These are phyloP conservation scores for Coelogynopora nodosa DNA, from an alignment of 2,888 invertebrate species.

Conservation along the genomic window DNA sequence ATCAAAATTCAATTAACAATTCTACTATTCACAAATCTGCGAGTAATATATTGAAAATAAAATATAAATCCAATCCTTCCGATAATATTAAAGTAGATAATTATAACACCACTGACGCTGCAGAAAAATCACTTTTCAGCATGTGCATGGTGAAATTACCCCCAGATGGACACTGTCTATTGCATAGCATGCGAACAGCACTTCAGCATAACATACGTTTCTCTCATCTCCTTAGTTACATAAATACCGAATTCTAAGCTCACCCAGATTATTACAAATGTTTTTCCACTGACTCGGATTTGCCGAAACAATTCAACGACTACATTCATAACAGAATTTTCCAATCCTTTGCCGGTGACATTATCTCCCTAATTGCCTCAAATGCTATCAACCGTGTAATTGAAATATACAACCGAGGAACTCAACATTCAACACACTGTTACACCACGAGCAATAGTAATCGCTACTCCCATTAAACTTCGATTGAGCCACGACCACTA, in stretches of 20 bases:
- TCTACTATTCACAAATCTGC: neutral
- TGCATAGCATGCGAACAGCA: neutral
- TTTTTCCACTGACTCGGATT: neutral
- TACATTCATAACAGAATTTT: neutral
- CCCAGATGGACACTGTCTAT: conserved; percentile 11
- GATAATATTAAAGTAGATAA: neutral
- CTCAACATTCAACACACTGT: neutral
- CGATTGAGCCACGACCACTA: neutral
- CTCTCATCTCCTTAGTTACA: neutral
- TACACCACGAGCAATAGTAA: neutral
- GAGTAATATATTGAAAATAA: neutral
- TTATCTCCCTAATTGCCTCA: neutral
- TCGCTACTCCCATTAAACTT: neutral
- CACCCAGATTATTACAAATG: neutral
- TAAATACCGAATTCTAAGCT: neutral
- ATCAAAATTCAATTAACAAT: neutral
- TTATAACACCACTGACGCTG: neutral
- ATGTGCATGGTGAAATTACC: neutral
- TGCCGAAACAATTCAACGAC: neutral
- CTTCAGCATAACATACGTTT: neutral
- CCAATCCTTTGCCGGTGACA: neutral
- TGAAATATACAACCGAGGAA: neutral
- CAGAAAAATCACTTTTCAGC: neutral
- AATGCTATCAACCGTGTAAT: neutral
- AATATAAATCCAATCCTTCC: neutral